A percentile compares a stretch with the other conserved stretches of the same genome.
phyloP scores from a whole-genome alignment of 2,113 vertebrate genomes.

The Potamarius usumacintae region DNA sequence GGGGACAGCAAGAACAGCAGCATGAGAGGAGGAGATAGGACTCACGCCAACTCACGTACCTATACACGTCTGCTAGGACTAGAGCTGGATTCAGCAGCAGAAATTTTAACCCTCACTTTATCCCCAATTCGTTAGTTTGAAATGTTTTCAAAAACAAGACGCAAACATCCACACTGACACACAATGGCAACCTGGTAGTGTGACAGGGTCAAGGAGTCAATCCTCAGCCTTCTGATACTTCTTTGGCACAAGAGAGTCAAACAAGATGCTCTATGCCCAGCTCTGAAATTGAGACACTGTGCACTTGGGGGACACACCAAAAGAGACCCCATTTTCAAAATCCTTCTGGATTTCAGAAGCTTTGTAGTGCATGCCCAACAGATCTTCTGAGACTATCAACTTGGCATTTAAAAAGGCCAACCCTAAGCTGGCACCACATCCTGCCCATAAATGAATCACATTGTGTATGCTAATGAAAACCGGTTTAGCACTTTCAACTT shows the following conservation, averaged over 20 bases:
- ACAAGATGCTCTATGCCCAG: neutral
- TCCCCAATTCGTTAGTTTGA: neutral
- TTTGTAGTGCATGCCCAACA: neutral
- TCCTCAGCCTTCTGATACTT: neutral
- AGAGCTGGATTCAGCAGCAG: neutral
- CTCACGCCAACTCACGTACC: constrained; percentile 26
- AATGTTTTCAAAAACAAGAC: neutral
- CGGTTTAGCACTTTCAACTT: neutral
- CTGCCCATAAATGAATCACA: neutral
- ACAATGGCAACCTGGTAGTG: neutral
- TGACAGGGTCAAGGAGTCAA: neutral
- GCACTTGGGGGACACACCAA: neutral
- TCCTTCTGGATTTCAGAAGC: neutral
- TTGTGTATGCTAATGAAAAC: neutral
- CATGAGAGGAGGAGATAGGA: constrained; percentile 48
- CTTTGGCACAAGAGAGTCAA: neutral
- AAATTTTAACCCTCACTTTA: neutral
- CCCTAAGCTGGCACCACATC: neutral
- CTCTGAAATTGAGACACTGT: neutral
- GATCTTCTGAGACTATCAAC: neutral
- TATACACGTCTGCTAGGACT: constrained; percentile 1
- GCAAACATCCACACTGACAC: neutral
- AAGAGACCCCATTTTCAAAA: neutral
- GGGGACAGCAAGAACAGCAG: constrained; percentile 39
- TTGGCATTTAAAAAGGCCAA: neutral